Evolutionary conservation across 2,888 invertebrate species (phyloP), one percentile per base, ranked within the genome.

Genomic region (Drosophila suboccidentalis): DNA sequence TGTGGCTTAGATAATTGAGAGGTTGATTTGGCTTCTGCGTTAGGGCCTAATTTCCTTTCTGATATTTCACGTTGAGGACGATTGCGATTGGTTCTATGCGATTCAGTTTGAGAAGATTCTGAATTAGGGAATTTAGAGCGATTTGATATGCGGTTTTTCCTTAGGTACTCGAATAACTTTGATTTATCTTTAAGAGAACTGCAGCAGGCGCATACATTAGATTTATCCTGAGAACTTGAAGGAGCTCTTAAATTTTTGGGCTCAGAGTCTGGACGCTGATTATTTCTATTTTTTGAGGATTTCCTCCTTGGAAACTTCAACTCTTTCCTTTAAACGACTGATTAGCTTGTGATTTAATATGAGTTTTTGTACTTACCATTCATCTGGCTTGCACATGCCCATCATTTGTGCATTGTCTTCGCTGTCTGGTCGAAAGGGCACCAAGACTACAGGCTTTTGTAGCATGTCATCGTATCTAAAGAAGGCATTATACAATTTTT

Each of bases 321-420:
- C n/a, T 71, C 73, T 39, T 13, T 59, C 71, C 71, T 72, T 29
- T 10, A 38, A n/a, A 34, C 0, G 13, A 2, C 4, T 11, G 4
- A 50, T 50, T 41, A 38, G 15, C 6, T 6, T n/a, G 4, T 13
- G 17, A 3, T 4, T 17, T 38, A 3, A n/a, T 2, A 11, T 9
- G 2, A 9, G 3, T 26, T 26, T 38, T 2, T 13, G 13, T n/a
- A 34, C 64, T 59, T 41, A 75, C 75, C 77, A 65, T 10, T 76
- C 71, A 55, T 76, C 77, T 32, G 75, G 65, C 15, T 76, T 39
- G 17, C 65, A 59, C 9, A 62, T 17, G 17, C 46, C 53, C 8
- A 61, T 4, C 54, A 51, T 39, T 19, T 36, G 26, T 1, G n/a
- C 29, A 15, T 29, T 32, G 11, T 9, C 2, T 5, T 44, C 6